Conservation (phyloP, 2,888 invertebrate species). For the Nomada fabriciana region DNA sequence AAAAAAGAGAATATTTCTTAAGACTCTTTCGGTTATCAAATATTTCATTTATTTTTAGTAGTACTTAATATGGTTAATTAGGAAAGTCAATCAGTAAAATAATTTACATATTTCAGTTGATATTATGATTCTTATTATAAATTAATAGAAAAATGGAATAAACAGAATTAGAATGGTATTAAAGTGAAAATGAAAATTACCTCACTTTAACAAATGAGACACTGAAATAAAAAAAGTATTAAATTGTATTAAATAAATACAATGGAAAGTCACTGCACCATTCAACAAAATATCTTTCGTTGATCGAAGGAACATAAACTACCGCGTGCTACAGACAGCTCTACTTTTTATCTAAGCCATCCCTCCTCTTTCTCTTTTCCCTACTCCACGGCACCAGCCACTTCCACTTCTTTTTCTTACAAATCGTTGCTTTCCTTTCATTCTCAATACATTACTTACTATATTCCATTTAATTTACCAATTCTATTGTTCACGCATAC, state of each 20-base stretch:
- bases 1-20: background rate
- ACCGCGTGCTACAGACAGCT: slow-evolving; percentile 59
- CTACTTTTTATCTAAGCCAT: slow-evolving; percentile 69
- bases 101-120: background rate
- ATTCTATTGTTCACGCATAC: background rate
- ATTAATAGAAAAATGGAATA: background rate
- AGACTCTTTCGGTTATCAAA: background rate
- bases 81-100: background rate
- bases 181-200: slow-evolving; percentile 23
- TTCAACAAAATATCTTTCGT: background rate
- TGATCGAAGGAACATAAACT: slow-evolving; percentile 55
- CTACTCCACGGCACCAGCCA: slow-evolving; percentile 17
- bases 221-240: background rate
- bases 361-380: slow-evolving; percentile 16
- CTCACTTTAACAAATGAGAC: slow-evolving; percentile 21
- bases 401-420: slow-evolving; percentile 10
- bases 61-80: background rate
- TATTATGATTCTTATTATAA: background rate
- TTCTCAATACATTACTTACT: slow-evolving; percentile 6
- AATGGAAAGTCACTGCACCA: slow-evolving; percentile 8
- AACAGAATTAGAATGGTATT: background rate
- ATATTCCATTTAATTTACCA: slow-evolving; percentile 21
- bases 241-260: background rate
- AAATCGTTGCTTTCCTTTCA: slow-evolving; percentile 27
- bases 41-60: background rate